These are phyloP conservation scores for Gorsachius magnificus DNA, from an alignment of 2,797 vertebrate genomes.

Conservation along the genomic window DNA sequence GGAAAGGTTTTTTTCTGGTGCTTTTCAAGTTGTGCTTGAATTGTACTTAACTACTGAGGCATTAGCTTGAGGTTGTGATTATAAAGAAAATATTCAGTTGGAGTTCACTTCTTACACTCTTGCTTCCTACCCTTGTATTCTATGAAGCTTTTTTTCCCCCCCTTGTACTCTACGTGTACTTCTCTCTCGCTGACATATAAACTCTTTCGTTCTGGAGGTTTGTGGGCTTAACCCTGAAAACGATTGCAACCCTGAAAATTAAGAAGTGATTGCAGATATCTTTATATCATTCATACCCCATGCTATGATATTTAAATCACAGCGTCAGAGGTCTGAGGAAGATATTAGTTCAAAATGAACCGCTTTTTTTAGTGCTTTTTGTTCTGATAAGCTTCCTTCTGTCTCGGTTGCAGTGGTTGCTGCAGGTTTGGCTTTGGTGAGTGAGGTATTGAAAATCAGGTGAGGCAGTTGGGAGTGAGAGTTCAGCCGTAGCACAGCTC, in stretches of 20 bases:
- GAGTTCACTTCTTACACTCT: background rate
- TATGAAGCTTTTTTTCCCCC: background rate
- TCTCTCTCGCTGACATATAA: background rate
- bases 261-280: background rate
- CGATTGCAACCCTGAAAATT: background rate
- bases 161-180: background rate
- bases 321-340: background rate
- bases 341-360: background rate
- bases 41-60: background rate
- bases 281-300: background rate
- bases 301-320: background rate
- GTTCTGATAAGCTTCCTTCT: background rate
- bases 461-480: background rate
- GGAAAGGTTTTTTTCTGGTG: too few relatives aligned
- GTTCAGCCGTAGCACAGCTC: background rate
- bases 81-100: background rate
- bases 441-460: background rate
- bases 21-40: too few relatives aligned
- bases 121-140: background rate
- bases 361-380: background rate
- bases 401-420: accelerated
- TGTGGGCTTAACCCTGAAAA: background rate
- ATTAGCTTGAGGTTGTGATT: background rate
- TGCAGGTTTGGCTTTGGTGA: background rate
- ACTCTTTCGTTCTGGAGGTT: background rate